Conservation (phyloP, 2,888 invertebrate genomes). For the Xiphydria camelus region DNA sequence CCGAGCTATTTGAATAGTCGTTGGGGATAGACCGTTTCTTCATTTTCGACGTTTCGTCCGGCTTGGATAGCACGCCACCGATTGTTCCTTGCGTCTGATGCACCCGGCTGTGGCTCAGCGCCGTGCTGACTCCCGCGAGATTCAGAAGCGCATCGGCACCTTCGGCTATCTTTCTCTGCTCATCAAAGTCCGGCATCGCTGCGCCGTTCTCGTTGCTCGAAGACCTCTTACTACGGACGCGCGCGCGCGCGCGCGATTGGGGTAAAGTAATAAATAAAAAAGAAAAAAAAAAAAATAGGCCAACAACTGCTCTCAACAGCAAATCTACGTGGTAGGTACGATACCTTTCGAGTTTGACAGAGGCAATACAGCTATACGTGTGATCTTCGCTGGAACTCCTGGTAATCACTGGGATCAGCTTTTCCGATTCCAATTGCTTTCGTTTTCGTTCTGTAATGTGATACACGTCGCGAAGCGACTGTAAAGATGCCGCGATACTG, state of each 20-base stretch:
- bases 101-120: slow-evolving; percentile 35
- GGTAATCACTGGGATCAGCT: slow-evolving; percentile 70
- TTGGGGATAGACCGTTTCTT: slow-evolving; percentile 38
- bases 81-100: slow-evolving; percentile 14
- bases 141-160: slow-evolving; percentile 80
- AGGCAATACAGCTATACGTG: slow-evolving; percentile 72
- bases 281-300: too few relatives aligned
- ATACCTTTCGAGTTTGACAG: slow-evolving; percentile 51
- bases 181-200: slow-evolving; percentile 65
- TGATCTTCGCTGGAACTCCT: slow-evolving; percentile 91
- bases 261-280: too few relatives aligned
- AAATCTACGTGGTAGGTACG: not conserved
- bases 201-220: slow-evolving; percentile 39
- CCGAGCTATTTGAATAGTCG: slow-evolving; percentile 41
- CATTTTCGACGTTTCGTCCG: slow-evolving; percentile 13
- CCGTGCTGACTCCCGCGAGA: slow-evolving; percentile 67
- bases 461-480: not conserved
- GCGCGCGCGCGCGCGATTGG: too few relatives aligned
- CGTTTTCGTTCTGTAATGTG: slow-evolving; percentile 46
- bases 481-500: not conserved
- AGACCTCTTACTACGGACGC: slow-evolving; percentile 39
- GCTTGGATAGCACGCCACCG: slow-evolving; percentile 3
- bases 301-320: too few relatives aligned
- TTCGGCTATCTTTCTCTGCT: slow-evolving; percentile 73
- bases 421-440: slow-evolving; percentile 45